Evolutionary conservation across 1,140 invertebrate species (phyloP).

Genomic region (Harlomillsia oculata): DNA sequence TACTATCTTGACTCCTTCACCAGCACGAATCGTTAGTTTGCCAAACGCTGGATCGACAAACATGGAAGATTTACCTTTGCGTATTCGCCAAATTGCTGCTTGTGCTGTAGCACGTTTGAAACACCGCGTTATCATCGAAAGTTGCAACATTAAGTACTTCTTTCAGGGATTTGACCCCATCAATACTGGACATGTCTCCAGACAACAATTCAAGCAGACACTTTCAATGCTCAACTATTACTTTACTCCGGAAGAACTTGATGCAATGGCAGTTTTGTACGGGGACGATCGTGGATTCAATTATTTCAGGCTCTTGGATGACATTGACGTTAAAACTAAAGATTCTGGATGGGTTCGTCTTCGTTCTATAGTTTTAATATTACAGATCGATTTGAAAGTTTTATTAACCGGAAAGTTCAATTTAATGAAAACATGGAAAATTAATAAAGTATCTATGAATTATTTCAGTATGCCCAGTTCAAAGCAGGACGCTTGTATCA

Average conservation of each 20-base stretch:
- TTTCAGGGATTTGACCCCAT: slow-evolving; percentile 37
- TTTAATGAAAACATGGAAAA: no score
- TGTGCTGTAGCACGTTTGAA: slow-evolving; percentile 31
- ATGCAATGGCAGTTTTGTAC: slow-evolving; percentile 54
- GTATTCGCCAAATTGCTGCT: slow-evolving; percentile 27
- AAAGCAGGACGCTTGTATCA: slow-evolving; percentile 32
- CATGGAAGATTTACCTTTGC: slow-evolving; percentile 25
- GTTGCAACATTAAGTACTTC: slow-evolving; percentile 35
- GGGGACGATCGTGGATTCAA: slow-evolving; percentile 58
- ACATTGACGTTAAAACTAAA: slow-evolving; percentile 43
- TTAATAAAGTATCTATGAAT: neutral
- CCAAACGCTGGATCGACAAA: slow-evolving; percentile 24
- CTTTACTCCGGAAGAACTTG: slow-evolving; percentile 51
- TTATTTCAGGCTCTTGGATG: slow-evolving; percentile 54
- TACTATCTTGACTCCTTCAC: slow-evolving; percentile 27
- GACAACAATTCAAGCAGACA: slow-evolving; percentile 54
- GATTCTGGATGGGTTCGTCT: slow-evolving; percentile 29
- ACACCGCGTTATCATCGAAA: slow-evolving; percentile 29
- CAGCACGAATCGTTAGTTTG: slow-evolving; percentile 11
- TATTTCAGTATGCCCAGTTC: slow-evolving; percentile 24
- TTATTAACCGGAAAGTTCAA: neutral
- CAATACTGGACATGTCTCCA: slow-evolving; percentile 57
- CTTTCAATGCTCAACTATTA: slow-evolving; percentile 53
- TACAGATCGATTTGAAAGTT: neutral
- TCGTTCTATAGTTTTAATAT: neutral